Evolutionary conservation across 2,797 vertebrate species (phyloP).

Genomic region (Borostomias antarcticus): DNA sequence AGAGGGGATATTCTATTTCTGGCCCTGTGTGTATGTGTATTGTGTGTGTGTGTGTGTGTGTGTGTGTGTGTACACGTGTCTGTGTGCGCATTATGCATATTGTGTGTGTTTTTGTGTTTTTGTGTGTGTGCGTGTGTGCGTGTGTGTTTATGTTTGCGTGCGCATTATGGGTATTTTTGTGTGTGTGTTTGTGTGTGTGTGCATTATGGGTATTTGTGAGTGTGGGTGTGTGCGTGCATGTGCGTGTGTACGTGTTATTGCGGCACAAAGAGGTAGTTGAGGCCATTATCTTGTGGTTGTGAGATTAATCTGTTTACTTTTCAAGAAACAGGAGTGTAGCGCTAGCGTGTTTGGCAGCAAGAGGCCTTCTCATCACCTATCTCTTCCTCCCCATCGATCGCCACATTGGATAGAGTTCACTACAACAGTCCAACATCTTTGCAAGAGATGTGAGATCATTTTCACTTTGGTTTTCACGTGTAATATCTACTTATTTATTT

Average conservation of each 20-base stretch:
- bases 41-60: constrained; percentile 3
- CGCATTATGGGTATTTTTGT: too few relatives aligned
- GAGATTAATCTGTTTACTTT: constrained; percentile 27
- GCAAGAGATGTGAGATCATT: too few relatives aligned
- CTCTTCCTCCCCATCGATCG: not conserved
- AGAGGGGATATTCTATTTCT: constrained; percentile 23
- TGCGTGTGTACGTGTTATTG: too few relatives aligned
- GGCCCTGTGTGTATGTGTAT: constrained; percentile 1
- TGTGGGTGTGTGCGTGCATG: not conserved
- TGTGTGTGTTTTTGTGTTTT: not conserved
- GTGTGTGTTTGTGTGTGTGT: constrained; percentile 3
- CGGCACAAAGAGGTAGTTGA: not conserved
- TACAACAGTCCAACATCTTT: constrained; percentile 11
- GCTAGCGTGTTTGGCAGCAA: constrained; percentile 17
- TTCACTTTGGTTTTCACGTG: too few relatives aligned
- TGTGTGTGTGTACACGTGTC: not conserved
- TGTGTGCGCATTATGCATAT: too few relatives aligned
- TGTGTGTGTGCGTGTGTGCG: constrained; percentile 5
- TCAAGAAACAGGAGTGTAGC: constrained; percentile 15
- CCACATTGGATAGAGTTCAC: not conserved
- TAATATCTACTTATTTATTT: constrained; percentile 1
- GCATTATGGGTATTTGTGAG: not conserved
- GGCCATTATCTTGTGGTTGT: constrained; percentile 13
- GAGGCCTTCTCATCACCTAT: constrained; percentile 12
- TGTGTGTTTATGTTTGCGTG: not conserved